Base-by-base conservation (phyloP, 64 coral and sea anemone species). In the Dendronephthya gigantea region DNA sequence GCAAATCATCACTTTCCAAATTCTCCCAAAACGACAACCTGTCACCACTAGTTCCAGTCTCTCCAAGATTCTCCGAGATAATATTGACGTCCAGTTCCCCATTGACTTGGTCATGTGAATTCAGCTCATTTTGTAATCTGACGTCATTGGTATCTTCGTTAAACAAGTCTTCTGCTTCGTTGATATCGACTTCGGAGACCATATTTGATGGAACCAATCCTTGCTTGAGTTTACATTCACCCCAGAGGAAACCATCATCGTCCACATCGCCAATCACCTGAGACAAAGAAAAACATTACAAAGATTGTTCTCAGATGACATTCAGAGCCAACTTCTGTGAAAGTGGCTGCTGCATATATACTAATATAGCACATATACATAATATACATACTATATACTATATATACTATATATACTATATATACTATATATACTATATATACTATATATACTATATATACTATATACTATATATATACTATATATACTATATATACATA, bases 161-260 rank as follows among this genome's bases (percentile, higher is more conserved):
- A 27, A 88, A 88, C 27, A 56, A 37, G 68, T 90, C 47, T 38
- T 92, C 92, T 4, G 83, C 92, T 7, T 98, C 95, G 10, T 98
- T 92, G 0, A 98, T 68, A 23, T 89, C 86, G 0, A 98, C 88
- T 87, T 98, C 95, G 28, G 92, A 91, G 13, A 98, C 85, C 84
- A 98, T 89, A 30, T 98, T 98, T 49, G 86, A 90, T 17, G 95
- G 95, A 40, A 98, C 92, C 32, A 91, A 98, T 10, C 95, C 95
- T 48, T 90, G 81, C 33, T 81, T 49, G 29, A 82, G 90, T 30
- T 93, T 68, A 4, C 88, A 84, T 81, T 98, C 95, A 34, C 95
- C 95, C 95, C 95, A 98, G 82, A 85, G 93, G 48, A 98, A 98
- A 19, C 92, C 95, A 91, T 98, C 95, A 40, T 91, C 87, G 23